Base-by-base conservation (phyloP, 1,140 invertebrate genomes). In the Drosophila sechellia region DNA sequence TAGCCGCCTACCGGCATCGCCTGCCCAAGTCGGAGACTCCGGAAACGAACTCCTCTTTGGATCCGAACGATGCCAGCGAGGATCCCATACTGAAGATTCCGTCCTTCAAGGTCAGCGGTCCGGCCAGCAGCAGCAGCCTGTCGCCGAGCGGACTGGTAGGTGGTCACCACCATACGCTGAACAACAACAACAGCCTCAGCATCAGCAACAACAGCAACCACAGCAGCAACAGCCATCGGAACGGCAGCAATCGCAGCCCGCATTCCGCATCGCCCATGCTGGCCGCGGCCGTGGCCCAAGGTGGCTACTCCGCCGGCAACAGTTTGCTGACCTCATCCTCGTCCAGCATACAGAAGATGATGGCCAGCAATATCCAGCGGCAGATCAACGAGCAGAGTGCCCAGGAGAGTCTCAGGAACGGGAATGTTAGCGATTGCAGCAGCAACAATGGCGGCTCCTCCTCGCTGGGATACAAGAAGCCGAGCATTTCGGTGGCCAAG, bases 51-150 rank as follows among this genome's bases (percentile, higher is more conserved):
- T 79, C 92, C 77, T 86, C 91, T 22, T 43, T 92, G 64, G 92
- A 92, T 42, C 92, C 93, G 59, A 93, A 94, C 46, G 93, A 94
- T 69, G 91, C 92, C 39, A 64, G 60, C 57, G 94, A 94, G 81
- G 94, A 94, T 77, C 93, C 96, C 91, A 97, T 98, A 93, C 94
- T 97, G 81, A 97, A 96, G 93, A 97, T 98, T 96, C 97, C 97
- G 94, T 97, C 96, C 95, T 98, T 96, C 93, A 97, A 96, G 60
- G 94, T 95, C 43, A 94, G 92, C 91, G 95, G 94, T 20, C 94
- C 94, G 40, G 92, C 93, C 17, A 76, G 91, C 86, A 66, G 54
- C 59, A 63, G 59, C 55, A 63, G 59, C 54, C 59, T 92, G 91
- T 92, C 92, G 93, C 92, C 92, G 79, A 65, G 85, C 92, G 22